phyloP scores from a whole-genome alignment of 2,113 vertebrate species.

The Shinisaurus crocodilurus region DNA sequence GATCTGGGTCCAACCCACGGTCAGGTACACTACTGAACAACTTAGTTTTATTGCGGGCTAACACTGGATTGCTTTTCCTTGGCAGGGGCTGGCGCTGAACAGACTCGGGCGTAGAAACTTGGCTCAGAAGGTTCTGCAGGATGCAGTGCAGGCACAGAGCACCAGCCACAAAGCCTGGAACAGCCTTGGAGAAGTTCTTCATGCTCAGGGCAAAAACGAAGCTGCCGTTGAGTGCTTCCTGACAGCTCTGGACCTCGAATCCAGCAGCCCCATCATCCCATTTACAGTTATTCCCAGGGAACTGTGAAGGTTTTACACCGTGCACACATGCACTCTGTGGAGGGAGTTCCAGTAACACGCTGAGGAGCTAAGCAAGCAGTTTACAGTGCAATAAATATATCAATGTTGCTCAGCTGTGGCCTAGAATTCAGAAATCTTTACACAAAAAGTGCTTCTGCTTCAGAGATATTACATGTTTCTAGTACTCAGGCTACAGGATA shows the following conservation, averaged over 20 bases:
- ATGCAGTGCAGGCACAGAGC: constrained; percentile 88
- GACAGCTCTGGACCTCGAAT: constrained; percentile 94
- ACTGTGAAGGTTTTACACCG: constrained; percentile 77
- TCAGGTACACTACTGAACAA: neutral
- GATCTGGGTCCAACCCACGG: no score
- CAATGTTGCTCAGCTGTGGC: neutral
- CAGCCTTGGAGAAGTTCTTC: constrained; percentile 91
- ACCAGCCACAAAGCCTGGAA: constrained; percentile 94
- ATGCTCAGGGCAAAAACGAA: constrained; percentile 84
- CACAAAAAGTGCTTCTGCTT: neutral
- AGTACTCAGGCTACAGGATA: neutral
- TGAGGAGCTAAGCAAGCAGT: neutral
- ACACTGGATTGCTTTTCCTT: constrained; percentile 49
- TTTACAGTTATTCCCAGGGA: constrained; percentile 94
- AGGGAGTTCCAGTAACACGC: constrained; percentile 9
- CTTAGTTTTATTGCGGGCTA: constrained; percentile 32
- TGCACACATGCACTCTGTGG: neutral
- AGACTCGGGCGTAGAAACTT: constrained; percentile 84
- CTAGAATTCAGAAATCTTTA: neutral
- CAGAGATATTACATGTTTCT: constrained; percentile 3
- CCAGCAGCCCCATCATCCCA: constrained; percentile 90
- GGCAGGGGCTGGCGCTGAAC: constrained; percentile 88
- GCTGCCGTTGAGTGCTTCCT: constrained; percentile 92
- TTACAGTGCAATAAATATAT: constrained; percentile 17
- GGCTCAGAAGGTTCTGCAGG: constrained; percentile 93